Percentiles rank a stretch among this genome's conserved stretches.
These are phyloP conservation scores for Chrysomela aeneicollis DNA, from an alignment of 2,888 invertebrate species.

Conservation along the genomic window DNA sequence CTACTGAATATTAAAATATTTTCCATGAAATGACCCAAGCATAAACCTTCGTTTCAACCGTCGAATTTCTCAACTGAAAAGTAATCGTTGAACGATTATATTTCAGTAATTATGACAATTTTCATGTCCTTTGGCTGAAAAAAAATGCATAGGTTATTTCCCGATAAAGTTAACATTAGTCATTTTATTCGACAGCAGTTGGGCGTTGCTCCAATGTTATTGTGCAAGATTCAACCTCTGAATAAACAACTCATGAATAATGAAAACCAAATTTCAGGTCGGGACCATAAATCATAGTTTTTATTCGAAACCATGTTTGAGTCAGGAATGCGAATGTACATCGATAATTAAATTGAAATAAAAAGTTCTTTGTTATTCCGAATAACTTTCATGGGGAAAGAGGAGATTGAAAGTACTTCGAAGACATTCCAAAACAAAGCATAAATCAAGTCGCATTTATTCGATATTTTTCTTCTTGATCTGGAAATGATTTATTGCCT, in stretches of 20 bases:
- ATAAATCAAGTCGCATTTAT: slow-evolving; percentile 30
- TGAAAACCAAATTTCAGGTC: slow-evolving; percentile 15
- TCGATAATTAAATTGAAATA: slow-evolving; percentile 37
- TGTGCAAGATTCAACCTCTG: background rate
- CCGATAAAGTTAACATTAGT: background rate
- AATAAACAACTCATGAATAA: slow-evolving; percentile 16
- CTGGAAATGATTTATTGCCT: slow-evolving; percentile 16
- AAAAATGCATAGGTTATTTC: background rate
- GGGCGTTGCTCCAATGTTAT: background rate
- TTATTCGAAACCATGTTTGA: slow-evolving; percentile 11
- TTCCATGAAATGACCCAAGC: no score
- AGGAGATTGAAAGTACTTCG: slow-evolving; percentile 30
- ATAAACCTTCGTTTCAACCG: no score
- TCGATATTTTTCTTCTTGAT: slow-evolving; percentile 1
- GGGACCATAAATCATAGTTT: slow-evolving; percentile 14
- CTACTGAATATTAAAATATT: no score
- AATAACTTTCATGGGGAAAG: slow-evolving; percentile 28
- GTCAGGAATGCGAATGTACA: slow-evolving; percentile 28
- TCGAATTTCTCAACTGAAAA: no score
- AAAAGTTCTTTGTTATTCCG: slow-evolving; percentile 30
- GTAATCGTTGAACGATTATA: no score
- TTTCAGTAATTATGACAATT: background rate
- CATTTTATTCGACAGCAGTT: background rate
- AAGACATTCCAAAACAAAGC: slow-evolving; percentile 37
- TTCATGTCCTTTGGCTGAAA: background rate